phyloP scores from a whole-genome alignment of 2,113 vertebrate genomes.

The Sialia sialis region DNA sequence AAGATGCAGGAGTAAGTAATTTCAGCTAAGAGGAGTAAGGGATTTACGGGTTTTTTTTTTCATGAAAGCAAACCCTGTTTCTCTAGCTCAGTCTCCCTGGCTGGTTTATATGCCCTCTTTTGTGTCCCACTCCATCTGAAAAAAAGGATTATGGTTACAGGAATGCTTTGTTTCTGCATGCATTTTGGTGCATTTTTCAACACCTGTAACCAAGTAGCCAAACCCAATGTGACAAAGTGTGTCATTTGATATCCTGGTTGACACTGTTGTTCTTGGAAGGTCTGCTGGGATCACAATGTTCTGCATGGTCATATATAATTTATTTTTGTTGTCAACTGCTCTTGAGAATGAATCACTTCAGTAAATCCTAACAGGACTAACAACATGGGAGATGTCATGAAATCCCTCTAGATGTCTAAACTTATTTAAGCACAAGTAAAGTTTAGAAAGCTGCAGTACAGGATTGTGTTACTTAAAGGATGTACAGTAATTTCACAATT shows the following conservation, averaged over 20 bases:
- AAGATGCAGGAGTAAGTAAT: background rate
- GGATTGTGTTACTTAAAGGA: background rate
- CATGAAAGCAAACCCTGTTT: background rate
- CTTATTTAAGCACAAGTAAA: background rate
- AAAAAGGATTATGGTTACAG: background rate
- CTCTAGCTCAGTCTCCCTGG: background rate
- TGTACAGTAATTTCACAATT: no score
- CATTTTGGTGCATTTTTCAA: background rate
- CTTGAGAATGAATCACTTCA: background rate
- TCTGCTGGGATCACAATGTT: background rate
- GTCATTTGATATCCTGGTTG: background rate
- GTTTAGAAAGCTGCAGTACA: background rate
- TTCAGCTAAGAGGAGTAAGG: background rate
- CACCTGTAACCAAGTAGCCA: background rate
- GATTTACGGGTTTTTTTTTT: background rate
- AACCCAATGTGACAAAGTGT: background rate
- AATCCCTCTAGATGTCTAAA: background rate
- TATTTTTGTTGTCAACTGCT: background rate
- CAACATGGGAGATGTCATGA: background rate
- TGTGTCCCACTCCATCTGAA: background rate
- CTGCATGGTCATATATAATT: background rate
- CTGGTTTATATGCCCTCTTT: background rate
- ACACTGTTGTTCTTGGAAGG: conserved; percentile 18
- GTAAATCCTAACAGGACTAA: background rate
- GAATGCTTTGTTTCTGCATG: accelerated